phyloP scores from a whole-genome alignment of 1,140 invertebrate species.

The Belonocnema kinseyi region DNA sequence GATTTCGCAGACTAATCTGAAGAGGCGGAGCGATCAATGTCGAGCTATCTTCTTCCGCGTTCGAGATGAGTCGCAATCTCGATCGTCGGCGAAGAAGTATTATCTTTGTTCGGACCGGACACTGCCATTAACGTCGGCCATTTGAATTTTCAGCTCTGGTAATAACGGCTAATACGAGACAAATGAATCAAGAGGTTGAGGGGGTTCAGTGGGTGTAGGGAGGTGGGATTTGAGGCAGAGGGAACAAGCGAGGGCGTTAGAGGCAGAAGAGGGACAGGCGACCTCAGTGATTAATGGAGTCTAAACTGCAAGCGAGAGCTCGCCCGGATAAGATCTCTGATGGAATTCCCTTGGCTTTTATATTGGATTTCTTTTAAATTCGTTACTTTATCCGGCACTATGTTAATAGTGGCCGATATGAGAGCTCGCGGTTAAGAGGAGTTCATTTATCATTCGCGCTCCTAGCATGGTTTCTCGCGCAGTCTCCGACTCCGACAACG shows the following conservation, averaged over 20 bases:
- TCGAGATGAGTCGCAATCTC: conserved; percentile 18
- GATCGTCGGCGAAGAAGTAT: conserved; percentile 5
- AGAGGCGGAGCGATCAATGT: conserved; percentile 5
- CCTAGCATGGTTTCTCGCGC: conserved; percentile 45
- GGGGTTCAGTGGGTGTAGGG: conserved; percentile 40
- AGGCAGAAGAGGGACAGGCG: conserved; percentile 56
- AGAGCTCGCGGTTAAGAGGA: conserved; percentile 71
- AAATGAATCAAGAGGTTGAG: conserved; percentile 61
- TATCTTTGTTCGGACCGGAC: conserved; percentile 27
- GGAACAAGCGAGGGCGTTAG: conserved; percentile 48
- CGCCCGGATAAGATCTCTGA: conserved; percentile 69
- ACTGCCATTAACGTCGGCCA: conserved; percentile 42
- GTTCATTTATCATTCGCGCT: conserved; percentile 73
- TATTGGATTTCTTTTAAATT: conserved; percentile 76
- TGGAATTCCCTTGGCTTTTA: conserved; percentile 71
- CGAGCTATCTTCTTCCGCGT: neutral
- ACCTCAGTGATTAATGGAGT: conserved; percentile 74
- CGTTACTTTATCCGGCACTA: conserved; percentile 75
- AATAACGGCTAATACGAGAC: conserved; percentile 72
- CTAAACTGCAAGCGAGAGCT: conserved; percentile 67
- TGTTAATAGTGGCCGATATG: conserved; percentile 75
- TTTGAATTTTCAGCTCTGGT: conserved; percentile 68
- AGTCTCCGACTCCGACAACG: conserved; percentile 48
- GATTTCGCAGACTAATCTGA: neutral
- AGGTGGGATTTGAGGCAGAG: conserved; percentile 48